Conservation (phyloP, 2,113 vertebrate genomes). For the Neolamprologus fasciatus region DNA sequence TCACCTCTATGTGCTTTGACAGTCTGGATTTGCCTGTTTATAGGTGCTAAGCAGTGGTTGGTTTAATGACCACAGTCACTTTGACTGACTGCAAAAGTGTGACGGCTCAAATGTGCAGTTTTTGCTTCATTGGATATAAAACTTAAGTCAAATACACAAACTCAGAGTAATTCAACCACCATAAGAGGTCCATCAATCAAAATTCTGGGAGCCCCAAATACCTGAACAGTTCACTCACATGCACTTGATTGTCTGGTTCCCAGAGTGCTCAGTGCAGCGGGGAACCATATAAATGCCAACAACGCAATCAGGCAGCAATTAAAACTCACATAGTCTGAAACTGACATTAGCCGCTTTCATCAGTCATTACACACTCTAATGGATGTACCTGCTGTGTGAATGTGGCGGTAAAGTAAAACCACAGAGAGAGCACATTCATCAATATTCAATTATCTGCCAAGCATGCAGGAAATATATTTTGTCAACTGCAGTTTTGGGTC, state of each 20-base stretch:
- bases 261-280: not conserved
- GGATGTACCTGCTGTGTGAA: constrained; percentile 28
- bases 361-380: constrained; percentile 1
- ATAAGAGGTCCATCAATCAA: not conserved
- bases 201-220: not conserved
- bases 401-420: not conserved
- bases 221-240: not conserved
- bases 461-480: not conserved
- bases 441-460: constrained; percentile 42
- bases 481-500: not conserved
- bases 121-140: not conserved
- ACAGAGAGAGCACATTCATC: constrained; percentile 12
- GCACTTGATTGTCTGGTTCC: constrained; percentile 8
- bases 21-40: not conserved
- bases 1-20: not conserved
- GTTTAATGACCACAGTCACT: not conserved
- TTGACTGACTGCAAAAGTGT: not conserved
- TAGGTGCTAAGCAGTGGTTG: not conserved
- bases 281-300: not conserved
- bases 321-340: constrained; percentile 16
- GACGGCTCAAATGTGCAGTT: not conserved
- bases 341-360: constrained; percentile 18
- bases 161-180: not conserved
- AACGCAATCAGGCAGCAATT: constrained; percentile 45
- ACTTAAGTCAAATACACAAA: not conserved